Evolutionary conservation across 2,888 invertebrate genomes (phyloP).

Genomic region (Sphecodes monilicornis): DNA sequence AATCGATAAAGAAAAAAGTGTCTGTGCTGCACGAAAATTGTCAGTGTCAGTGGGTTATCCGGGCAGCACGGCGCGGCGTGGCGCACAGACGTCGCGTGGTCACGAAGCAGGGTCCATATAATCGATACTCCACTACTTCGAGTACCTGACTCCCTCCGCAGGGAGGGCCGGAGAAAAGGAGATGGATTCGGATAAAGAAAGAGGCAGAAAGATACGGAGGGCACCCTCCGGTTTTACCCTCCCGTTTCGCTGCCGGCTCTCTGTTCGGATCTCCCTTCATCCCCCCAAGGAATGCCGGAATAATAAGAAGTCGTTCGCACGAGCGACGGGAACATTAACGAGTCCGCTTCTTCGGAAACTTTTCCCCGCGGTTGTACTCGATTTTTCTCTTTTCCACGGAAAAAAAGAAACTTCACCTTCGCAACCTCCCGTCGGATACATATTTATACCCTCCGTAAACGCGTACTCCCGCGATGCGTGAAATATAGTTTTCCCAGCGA

Average conservation of each 20-base stretch:
- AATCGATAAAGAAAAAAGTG: slow-evolving; percentile 42
- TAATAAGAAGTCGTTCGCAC: slow-evolving; percentile 59
- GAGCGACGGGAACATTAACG: slow-evolving; percentile 51
- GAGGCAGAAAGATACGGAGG: slow-evolving; percentile 35
- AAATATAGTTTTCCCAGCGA: slow-evolving; percentile 1
- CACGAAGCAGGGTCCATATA: slow-evolving; percentile 69
- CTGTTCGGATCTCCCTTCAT: background rate
- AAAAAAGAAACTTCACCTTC: background rate
- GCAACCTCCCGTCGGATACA: background rate
- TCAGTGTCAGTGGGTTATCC: slow-evolving; percentile 75
- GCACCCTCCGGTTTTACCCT: slow-evolving; percentile 27
- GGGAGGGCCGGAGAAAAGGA: slow-evolving; percentile 53
- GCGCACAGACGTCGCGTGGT: slow-evolving; percentile 60
- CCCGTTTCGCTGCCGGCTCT: slow-evolving; percentile 3
- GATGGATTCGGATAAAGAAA: slow-evolving; percentile 59
- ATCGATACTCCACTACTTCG: slow-evolving; percentile 75
- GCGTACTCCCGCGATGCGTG: slow-evolving; percentile 19
- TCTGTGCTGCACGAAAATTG: slow-evolving; percentile 51
- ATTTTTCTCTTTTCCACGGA: background rate
- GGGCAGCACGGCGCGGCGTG: slow-evolving; percentile 63
- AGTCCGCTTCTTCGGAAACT: slow-evolving; percentile 34
- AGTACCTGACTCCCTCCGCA: slow-evolving; percentile 61
- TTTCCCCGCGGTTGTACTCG: background rate
- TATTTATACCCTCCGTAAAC: slow-evolving; percentile 9
- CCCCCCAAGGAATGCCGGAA: slow-evolving; percentile 48